Base-by-base conservation (phyloP, 1,140 invertebrate species). In the Thaumetopoea pityocampa region DNA sequence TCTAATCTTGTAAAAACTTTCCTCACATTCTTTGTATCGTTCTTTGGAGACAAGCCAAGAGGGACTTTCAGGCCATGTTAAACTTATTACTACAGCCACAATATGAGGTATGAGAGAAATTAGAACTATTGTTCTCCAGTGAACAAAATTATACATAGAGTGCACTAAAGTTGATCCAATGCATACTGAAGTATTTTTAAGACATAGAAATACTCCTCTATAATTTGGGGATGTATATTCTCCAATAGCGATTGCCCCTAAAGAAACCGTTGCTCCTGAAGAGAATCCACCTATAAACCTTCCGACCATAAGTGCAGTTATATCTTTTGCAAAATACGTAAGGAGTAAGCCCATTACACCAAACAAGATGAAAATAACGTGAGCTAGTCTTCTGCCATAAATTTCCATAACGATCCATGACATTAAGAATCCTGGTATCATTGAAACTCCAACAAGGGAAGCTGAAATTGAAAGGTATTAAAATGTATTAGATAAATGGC, bases 1-100 rank as follows among this genome's bases (percentile, higher is more conserved):
- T 33, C 76, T 57, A 0, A 78, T 16, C 69, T 67, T 79, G 3
- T 61, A 58, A 12, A 78, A 80, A 0, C 61, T 34, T 5, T 55
- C 52, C 38, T 70, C 11, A 26, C 5, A 10, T 10, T 9, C 9
- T 8, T 26, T 5, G 7, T 9, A 9, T 1, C 11, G 7, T 5
- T 10, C 5, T 26, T 1, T 26, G 5, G 24, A 26, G 11, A 10
- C 24, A 2, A 26, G 9, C 24, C 24, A 26, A 7, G 24, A 4
- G 11, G 24, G 24, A 26, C n/a, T 9, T 26, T 26, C 24, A 1
- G 24, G 24, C 24, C 24, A 26, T 9, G 24, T 26, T n/a, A 10
- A 26, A 4, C 5, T 26, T 5, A 26, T 26, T 9, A 26, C 11
- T 9, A 26, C 5, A 26, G 24, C 7, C 5, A 5, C n/a, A 26